Conservation (phyloP, 1,140 invertebrate genomes). For the Colletes latitarsis region DNA sequence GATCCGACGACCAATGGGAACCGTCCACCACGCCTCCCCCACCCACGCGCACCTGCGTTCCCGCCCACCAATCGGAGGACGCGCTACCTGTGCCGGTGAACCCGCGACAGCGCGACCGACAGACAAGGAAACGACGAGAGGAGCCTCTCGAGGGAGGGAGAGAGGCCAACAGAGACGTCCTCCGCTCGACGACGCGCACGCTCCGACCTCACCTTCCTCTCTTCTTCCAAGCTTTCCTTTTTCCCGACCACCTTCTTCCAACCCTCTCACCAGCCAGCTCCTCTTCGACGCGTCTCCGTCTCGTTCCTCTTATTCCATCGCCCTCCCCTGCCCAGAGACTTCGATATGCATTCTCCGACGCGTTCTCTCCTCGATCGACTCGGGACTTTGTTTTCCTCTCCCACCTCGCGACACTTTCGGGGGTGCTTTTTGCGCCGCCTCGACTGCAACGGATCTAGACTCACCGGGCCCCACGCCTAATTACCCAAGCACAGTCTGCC, state of each 20-base stretch:
- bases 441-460: too few species aligned
- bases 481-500: too few species aligned
- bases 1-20: slow-evolving; percentile 68
- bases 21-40: slow-evolving; percentile 72
- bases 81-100: slow-evolving; percentile 61
- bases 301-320: slow-evolving; percentile 33
- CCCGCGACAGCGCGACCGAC: neutral
- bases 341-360: slow-evolving; percentile 9
- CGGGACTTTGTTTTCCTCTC: slow-evolving; percentile 40
- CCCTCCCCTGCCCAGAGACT: slow-evolving; percentile 33
- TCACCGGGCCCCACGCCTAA: too few species aligned
- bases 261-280: slow-evolving; percentile 33
- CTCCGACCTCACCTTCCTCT: slow-evolving; percentile 56
- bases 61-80: slow-evolving; percentile 72
- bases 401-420: neutral
- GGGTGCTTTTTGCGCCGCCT: neutral
- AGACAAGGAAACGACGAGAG: slow-evolving; percentile 5
- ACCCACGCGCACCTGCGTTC: slow-evolving; percentile 77
- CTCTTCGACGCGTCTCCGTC: slow-evolving; percentile 35
- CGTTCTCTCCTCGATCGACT: neutral
- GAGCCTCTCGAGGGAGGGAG: neutral
- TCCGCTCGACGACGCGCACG: slow-evolving; percentile 56
- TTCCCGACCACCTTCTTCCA: slow-evolving; percentile 24
- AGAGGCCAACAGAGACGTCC: slow-evolving; percentile 42
- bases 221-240: slow-evolving; percentile 13